Evolutionary conservation across 2,888 invertebrate genomes (phyloP).

Genomic region (Hyalella azteca): DNA sequence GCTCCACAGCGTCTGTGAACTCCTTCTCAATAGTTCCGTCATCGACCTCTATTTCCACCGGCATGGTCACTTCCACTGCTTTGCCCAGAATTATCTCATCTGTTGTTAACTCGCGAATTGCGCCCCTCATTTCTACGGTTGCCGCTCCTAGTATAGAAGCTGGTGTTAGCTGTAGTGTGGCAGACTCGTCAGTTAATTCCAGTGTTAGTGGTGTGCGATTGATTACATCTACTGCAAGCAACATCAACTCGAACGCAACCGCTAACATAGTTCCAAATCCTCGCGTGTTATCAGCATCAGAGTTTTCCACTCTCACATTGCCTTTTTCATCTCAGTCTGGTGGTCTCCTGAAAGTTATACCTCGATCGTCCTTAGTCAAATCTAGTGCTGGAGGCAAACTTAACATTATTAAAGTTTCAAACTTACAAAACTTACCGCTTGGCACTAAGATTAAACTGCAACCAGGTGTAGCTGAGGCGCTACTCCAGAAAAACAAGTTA

Average conservation of each 20-base stretch:
- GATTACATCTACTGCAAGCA: neutral
- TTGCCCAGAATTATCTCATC: neutral
- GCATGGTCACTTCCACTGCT: too few relatives aligned
- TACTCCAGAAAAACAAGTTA: neutral
- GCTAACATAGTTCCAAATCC: neutral
- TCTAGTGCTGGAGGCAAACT: neutral
- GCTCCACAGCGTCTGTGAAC: too few relatives aligned
- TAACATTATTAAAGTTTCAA: neutral
- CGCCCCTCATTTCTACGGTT: neutral
- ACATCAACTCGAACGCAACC: neutral
- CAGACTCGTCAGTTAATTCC: too few relatives aligned
- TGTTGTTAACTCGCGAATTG: neutral
- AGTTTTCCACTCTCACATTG: neutral
- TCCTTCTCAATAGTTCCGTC: too few relatives aligned
- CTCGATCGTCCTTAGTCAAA: neutral
- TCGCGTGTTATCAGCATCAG: neutral
- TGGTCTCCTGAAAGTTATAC: neutral
- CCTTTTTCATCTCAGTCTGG: neutral
- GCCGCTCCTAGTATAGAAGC: neutral
- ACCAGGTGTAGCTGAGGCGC: neutral
- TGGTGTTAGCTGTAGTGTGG: neutral
- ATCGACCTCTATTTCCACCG: too few relatives aligned
- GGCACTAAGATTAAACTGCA: constrained; percentile 23
- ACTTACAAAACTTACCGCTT: neutral
- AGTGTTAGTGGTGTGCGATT: too few relatives aligned